Conservation (phyloP, 2,113 vertebrate genomes). For the Canis aureus region DNA sequence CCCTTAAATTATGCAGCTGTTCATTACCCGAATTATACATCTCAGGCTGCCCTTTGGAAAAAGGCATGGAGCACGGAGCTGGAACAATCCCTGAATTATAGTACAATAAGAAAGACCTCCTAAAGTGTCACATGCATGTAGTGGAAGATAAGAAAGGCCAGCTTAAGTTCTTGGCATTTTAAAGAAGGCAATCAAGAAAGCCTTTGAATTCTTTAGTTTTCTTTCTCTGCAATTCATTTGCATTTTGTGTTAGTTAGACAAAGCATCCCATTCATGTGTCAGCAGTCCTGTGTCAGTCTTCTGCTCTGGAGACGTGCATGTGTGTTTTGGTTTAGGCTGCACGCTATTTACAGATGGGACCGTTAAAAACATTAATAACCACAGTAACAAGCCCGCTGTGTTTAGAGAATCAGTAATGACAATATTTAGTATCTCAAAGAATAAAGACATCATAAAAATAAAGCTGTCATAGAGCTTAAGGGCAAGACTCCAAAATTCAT, state of each 20-base stretch:
- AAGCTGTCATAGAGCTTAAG: conserved; percentile 52
- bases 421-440: conserved; percentile 79
- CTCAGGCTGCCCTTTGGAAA: conserved; percentile 88
- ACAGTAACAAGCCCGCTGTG: conserved; percentile 69
- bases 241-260: conserved; percentile 88
- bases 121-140: conserved; percentile 87
- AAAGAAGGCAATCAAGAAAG: conserved; percentile 89
- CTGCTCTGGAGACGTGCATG: conserved; percentile 73
- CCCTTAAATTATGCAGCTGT: conserved; percentile 90
- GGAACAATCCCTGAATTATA: conserved; percentile 90
- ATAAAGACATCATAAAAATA: conserved; percentile 72
- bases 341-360: conserved; percentile 83
- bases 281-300: conserved; percentile 74
- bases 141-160: conserved; percentile 89
- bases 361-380: conserved; percentile 78
- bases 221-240: conserved; percentile 85
- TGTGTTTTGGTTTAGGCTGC: conserved; percentile 85
- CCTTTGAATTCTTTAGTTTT: conserved; percentile 87
- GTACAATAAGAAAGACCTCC: conserved; percentile 89
- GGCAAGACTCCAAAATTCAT: conserved; percentile 64
- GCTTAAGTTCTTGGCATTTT: conserved; percentile 91
- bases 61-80: conserved; percentile 86
- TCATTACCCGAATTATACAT: conserved; percentile 89
- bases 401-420: conserved; percentile 82
- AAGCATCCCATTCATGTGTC: conserved; percentile 88